These are phyloP conservation scores for Dinothrombium tinctorium DNA, from an alignment of 1,140 invertebrate species.

Conservation along the genomic window DNA sequence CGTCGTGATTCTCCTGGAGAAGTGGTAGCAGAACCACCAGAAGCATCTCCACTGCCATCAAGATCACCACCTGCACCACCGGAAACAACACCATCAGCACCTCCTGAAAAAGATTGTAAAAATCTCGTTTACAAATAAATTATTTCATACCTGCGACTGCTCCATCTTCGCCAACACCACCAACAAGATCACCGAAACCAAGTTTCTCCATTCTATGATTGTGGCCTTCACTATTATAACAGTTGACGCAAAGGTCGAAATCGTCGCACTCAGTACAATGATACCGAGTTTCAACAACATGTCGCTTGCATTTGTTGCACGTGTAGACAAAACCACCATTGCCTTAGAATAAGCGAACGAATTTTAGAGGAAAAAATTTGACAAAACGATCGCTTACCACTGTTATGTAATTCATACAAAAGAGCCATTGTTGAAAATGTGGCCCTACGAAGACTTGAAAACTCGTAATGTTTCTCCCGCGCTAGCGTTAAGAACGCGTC, in stretches of 20 bases:
- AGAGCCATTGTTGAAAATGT: constrained; percentile 92
- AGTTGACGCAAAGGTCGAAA: constrained; percentile 86
- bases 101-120: not conserved
- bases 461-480: constrained; percentile 95
- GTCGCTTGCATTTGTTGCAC: constrained; percentile 87
- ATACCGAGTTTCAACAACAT: constrained; percentile 72
- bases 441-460: constrained; percentile 79
- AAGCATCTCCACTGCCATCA: constrained; percentile 9
- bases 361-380: not conserved
- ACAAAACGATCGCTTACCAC: constrained; percentile 1
- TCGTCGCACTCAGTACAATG: constrained; percentile 96
- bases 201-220: constrained; percentile 92
- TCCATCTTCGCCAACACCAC: constrained; percentile 9
- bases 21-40: constrained; percentile 13
- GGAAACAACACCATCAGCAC: constrained; percentile 4
- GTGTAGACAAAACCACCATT: constrained; percentile 95
- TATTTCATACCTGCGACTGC: constrained; percentile 5
- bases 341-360: constrained; percentile 33
- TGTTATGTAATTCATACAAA: constrained; percentile 90
- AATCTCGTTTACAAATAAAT: not conserved
- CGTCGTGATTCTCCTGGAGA: constrained; percentile 54
- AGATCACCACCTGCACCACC: constrained; percentile 5
- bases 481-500: constrained; percentile 98
- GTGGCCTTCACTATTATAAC: constrained; percentile 85
- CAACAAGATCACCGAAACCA: constrained; percentile 40